These are phyloP conservation scores for Penaeus vannamei DNA, from an alignment of 1,140 invertebrate genomes.

Conservation along the genomic window DNA sequence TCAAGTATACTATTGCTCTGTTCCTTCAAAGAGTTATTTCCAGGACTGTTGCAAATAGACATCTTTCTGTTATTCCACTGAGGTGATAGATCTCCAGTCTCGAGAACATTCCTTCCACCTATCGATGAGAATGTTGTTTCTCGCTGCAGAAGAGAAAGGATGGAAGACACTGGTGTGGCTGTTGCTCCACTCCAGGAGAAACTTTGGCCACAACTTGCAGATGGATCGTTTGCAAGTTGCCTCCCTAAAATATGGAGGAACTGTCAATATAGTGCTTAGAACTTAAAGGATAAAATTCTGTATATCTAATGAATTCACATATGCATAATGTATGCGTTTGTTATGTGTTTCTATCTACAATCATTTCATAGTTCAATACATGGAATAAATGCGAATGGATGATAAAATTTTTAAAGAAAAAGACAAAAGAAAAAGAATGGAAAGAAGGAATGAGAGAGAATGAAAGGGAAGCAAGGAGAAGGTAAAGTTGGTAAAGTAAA, in stretches of 20 bases:
- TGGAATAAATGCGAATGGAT: too few species aligned
- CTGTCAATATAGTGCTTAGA: constrained; percentile 30
- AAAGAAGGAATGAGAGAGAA: too few species aligned
- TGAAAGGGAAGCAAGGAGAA: too few species aligned
- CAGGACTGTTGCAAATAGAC: not conserved
- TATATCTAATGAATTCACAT: not conserved
- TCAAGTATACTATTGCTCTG: constrained; percentile 30
- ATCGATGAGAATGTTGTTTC: constrained; percentile 40
- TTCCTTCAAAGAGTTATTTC: constrained; percentile 33
- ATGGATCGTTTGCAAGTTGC: constrained; percentile 54
- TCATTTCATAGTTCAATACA: too few species aligned
- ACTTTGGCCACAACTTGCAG: constrained; percentile 46
- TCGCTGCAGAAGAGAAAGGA: constrained; percentile 56
- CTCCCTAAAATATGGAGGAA: constrained; percentile 61
- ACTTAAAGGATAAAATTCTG: not conserved
- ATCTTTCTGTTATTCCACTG: constrained; percentile 13
- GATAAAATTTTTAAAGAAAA: too few species aligned
- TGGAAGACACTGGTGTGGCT: constrained; percentile 46
- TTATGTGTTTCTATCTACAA: too few species aligned
- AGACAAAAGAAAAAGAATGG: too few species aligned
- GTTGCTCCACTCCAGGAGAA: constrained; percentile 58
- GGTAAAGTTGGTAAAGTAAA: too few species aligned
- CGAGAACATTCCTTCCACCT: constrained; percentile 30
- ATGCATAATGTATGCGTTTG: too few species aligned
- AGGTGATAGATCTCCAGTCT: not conserved